Base-by-base conservation (phyloP, 2,888 invertebrate genomes). In the Nymphalis polychloros region DNA sequence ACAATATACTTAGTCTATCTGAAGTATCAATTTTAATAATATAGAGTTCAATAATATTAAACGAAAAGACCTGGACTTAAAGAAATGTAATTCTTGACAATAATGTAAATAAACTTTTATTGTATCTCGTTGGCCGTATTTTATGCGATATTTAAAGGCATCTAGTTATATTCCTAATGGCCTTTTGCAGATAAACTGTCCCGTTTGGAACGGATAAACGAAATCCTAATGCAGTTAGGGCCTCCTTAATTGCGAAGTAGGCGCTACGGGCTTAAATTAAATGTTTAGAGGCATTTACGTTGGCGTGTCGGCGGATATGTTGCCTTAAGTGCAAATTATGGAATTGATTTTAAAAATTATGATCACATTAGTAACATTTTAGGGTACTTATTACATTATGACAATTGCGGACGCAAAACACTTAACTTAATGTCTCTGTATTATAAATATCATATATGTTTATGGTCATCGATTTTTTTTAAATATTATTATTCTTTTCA, bases 211-310 rank as follows among this genome's bases (percentile, higher is more conserved):
- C 75, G 80, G 78, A 83, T 85, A 83, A 84, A 83, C 82, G 81
- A 78, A 81, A 82, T 83, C 81, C 81, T 84, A 80, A 84, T 79
- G 82, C 79, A 80, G 78, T 81, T 79, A 79, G 77, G 77, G 76
- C 78, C 78, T 72, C 76, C 80, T 78, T 85, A 86, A 86, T 86
- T 84, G 81, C 82, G 75, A 75, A 79, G 81, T 77, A 78, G 78
- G 76, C 76, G 76, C 63, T 63, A 61, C 47, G 67, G 67, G 67
- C 62, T 64, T 64, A 63, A 63, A 67, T 70, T 70, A 67, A 70
- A 67, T 52, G 57, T 50, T 62, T 59, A 48, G 62, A 53, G 62
- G 52, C 50, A 53, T 62, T 59, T 61, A 49, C 35, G 53, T 67
- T n/a, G 49, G 31, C 59, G 27, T 61, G 63, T 57, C 20, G 23